These are phyloP conservation scores for Cebuella pygmaea DNA, from an alignment of 2,797 vertebrate genomes.

Conservation along the genomic window DNA sequence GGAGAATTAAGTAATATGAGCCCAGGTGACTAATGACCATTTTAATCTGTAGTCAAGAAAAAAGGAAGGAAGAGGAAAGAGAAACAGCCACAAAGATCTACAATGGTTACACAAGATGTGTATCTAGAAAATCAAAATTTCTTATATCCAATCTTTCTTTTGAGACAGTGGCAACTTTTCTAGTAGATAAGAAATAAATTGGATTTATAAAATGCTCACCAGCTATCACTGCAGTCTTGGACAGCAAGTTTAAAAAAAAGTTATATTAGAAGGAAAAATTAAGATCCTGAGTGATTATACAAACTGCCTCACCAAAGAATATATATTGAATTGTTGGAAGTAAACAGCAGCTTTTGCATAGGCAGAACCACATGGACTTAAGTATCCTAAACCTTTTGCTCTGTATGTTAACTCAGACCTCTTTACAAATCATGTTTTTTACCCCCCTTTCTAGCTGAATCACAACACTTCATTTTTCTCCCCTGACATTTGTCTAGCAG, in stretches of 20 bases:
- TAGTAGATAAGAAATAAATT: background rate
- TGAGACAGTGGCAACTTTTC: background rate
- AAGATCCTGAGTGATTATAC: background rate
- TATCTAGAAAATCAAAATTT: conserved; percentile 40
- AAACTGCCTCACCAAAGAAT: conserved; percentile 15
- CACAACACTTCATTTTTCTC: background rate
- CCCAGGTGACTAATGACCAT: background rate
- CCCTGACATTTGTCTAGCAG: conserved; percentile 21
- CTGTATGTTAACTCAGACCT: background rate
- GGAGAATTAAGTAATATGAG: background rate
- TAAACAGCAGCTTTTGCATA: background rate
- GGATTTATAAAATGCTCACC: background rate
- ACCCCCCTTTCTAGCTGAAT: background rate
- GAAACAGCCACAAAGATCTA: background rate
- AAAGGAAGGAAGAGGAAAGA: background rate
- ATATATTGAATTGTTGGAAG: background rate
- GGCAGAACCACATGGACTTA: background rate
- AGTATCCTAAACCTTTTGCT: background rate
- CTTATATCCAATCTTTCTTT: background rate
- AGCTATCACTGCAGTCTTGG: background rate
- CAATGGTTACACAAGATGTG: background rate
- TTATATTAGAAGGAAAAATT: conserved; percentile 15
- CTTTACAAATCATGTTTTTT: background rate
- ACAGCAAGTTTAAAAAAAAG: background rate
- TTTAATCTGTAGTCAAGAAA: conserved; percentile 16